Conservation (phyloP, 2,113 vertebrate species). For the Ageneiosus marmoratus region DNA sequence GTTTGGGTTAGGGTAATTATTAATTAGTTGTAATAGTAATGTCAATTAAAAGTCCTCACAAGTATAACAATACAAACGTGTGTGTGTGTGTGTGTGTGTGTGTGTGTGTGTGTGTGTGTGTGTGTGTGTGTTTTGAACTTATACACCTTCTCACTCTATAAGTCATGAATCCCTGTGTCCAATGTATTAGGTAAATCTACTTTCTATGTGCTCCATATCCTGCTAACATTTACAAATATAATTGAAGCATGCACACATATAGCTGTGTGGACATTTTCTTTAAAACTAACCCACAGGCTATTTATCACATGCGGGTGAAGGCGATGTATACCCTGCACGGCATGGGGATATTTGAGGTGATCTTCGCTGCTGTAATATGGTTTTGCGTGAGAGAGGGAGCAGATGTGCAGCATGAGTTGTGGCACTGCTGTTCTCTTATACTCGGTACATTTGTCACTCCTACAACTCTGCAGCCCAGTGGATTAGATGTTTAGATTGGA, state of each 20-base stretch:
- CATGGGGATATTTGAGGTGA: slow-evolving; percentile 38
- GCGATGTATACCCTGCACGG: slow-evolving; percentile 16
- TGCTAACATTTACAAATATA: slow-evolving; percentile 3
- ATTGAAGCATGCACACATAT: neutral
- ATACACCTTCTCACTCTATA: neutral
- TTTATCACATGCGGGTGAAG: slow-evolving; percentile 6
- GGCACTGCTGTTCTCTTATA: slow-evolving; percentile 44
- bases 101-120: neutral
- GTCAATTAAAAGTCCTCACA: too few relatives aligned
- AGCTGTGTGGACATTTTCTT: neutral
- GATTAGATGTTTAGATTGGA: slow-evolving; percentile 56
- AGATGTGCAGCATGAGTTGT: slow-evolving; percentile 50
- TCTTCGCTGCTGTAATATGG: slow-evolving; percentile 37
- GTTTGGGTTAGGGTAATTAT: too few relatives aligned
- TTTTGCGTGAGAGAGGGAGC: slow-evolving; percentile 49
- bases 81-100: neutral
- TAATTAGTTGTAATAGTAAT: too few relatives aligned
- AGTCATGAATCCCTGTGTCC: neutral
- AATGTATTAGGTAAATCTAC: neutral
- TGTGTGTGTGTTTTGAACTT: neutral
- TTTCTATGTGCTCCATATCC: neutral
- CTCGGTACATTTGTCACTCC: slow-evolving; percentile 52
- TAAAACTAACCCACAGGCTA: neutral
- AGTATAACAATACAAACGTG: neutral
- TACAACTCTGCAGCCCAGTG: slow-evolving; percentile 52